These are phyloP conservation scores for Acanthisitta chloris DNA, from an alignment of 2,113 vertebrate genomes.

Conservation along the genomic window DNA sequence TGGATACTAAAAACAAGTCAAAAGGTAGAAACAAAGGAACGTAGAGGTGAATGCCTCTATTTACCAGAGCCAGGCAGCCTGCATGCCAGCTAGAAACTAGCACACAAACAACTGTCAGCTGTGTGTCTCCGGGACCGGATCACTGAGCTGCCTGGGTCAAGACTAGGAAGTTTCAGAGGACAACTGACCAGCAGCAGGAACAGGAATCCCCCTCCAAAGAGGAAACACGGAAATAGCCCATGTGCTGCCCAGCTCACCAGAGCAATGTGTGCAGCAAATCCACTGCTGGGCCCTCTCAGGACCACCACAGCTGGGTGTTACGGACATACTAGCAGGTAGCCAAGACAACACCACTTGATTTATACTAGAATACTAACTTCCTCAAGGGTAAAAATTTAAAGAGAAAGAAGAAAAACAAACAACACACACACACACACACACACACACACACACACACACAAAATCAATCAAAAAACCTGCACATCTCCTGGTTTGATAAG, in stretches of 20 bases:
- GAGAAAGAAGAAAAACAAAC: background rate
- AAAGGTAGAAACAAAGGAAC: background rate
- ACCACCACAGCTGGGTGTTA: accelerated
- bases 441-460: background rate
- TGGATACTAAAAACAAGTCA: background rate
- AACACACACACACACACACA: accelerated
- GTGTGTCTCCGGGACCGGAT: accelerated
- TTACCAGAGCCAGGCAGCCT: background rate
- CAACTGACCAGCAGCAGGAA: background rate
- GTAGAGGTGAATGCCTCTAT: background rate
- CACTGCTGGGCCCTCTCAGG: background rate
- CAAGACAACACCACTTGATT: background rate
- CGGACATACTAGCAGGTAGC: accelerated
- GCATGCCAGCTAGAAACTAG: accelerated
- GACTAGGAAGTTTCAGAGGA: background rate
- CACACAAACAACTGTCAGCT: background rate
- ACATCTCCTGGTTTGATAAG: background rate
- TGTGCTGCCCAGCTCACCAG: accelerated
- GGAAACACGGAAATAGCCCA: background rate
- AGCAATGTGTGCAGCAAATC: accelerated
- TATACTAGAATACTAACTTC: background rate
- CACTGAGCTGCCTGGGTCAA: background rate
- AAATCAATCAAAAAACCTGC: background rate
- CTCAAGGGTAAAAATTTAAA: background rate
- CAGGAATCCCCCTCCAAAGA: background rate